A percentile compares a stretch with the other conserved stretches of the same genome.
phyloP scores from a whole-genome alignment of 2,888 invertebrate genomes.

The Tridacna gigas region DNA sequence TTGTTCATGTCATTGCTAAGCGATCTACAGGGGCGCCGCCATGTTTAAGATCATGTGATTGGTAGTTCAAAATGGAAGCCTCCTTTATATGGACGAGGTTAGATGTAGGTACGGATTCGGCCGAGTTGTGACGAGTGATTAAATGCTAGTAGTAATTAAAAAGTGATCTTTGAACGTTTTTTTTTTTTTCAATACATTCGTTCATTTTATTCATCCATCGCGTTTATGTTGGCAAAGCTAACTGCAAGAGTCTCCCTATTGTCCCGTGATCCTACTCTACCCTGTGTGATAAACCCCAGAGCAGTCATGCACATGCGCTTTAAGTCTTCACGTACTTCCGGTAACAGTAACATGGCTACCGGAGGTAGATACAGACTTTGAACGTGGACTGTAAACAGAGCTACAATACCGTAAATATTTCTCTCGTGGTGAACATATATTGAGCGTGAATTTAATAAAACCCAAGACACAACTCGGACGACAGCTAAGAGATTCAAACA shows the following conservation, averaged over 20 bases:
- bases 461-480: background rate
- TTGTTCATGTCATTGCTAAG: too few relatives aligned
- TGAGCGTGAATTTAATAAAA: background rate
- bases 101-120: too few relatives aligned
- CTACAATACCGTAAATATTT: slow-evolving; percentile 13
- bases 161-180: too few relatives aligned
- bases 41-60: too few relatives aligned
- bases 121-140: too few relatives aligned
- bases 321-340: slow-evolving; percentile 42
- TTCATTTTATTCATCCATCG: background rate
- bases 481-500: slow-evolving; percentile 36
- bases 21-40: too few relatives aligned
- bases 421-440: background rate
- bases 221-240: slow-evolving; percentile 41
- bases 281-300: slow-evolving; percentile 27
- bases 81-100: too few relatives aligned
- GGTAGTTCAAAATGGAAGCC: too few relatives aligned
- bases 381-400: slow-evolving; percentile 37
- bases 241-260: slow-evolving; percentile 38
- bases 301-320: slow-evolving; percentile 10
- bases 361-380: slow-evolving; percentile 41
- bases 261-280: slow-evolving; percentile 29
- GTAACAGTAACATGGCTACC: slow-evolving; percentile 34
- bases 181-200: too few relatives aligned
- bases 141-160: too few relatives aligned